Percentiles rank a stretch among this genome's conserved stretches.
Conservation (phyloP, 2,113 vertebrate genomes). For the Macquaria ambigua region DNA sequence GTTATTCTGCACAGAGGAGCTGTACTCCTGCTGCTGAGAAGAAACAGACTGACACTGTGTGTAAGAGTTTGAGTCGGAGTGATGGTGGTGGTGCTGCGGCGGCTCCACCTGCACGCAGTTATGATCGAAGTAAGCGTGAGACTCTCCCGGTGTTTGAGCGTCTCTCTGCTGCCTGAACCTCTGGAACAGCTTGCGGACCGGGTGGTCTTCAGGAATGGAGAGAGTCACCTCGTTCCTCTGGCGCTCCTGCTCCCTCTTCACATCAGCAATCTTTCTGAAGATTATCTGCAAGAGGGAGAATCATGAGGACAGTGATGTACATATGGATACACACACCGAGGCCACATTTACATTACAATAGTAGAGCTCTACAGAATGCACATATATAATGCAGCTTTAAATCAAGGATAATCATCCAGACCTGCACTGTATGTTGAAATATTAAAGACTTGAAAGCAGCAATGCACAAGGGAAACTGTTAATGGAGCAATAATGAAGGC, state of each 20-base stretch:
- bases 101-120: constrained; percentile 90
- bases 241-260: constrained; percentile 94
- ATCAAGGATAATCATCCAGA: constrained; percentile 5
- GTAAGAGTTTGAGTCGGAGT: constrained; percentile 84
- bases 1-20: constrained; percentile 78
- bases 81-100: constrained; percentile 64
- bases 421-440: constrained; percentile 53
- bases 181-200: constrained; percentile 97
- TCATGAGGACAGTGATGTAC: constrained; percentile 12
- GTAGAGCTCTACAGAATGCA: not conserved
- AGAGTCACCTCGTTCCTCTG: constrained; percentile 94
- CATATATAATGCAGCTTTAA: constrained; percentile 44
- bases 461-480: constrained; percentile 36
- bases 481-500: constrained; percentile 47
- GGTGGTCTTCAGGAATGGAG: constrained; percentile 96
- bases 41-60: constrained; percentile 61
- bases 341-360: not conserved
- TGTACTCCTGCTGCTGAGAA: constrained; percentile 72
- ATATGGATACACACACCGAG: not conserved
- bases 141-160: constrained; percentile 85
- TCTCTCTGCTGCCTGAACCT: constrained; percentile 98
- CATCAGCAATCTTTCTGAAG: constrained; percentile 96
- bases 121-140: constrained; percentile 82
- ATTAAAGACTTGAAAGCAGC: constrained; percentile 55
- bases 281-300: constrained; percentile 87